phyloP scores from a whole-genome alignment of 2,888 invertebrate species.

The Synanthedon vespiformis region DNA sequence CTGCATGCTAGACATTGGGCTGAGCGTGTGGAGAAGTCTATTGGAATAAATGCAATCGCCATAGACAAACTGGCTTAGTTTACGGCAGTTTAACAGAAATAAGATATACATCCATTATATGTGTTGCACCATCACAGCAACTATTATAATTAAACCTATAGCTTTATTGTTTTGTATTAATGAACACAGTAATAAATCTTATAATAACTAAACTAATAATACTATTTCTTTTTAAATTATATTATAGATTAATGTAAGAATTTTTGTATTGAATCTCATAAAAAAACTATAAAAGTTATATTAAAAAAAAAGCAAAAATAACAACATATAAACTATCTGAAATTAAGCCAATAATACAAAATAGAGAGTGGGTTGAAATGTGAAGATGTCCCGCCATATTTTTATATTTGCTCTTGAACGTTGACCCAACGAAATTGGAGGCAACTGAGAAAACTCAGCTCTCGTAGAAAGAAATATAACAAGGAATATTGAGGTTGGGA shows the following conservation, averaged over 20 bases:
- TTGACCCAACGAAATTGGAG: conserved; percentile 31
- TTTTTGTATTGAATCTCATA: no score
- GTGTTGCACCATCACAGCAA: no score
- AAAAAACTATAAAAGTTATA: no score
- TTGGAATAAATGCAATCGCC: conserved; percentile 28
- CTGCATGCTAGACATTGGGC: conserved; percentile 26
- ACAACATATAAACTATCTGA: conserved; percentile 5
- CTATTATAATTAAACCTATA: no score
- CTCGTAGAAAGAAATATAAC: conserved; percentile 26
- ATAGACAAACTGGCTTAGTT: background rate
- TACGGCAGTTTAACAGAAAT: no score
- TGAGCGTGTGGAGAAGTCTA: conserved; percentile 29
- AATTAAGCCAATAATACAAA: conserved; percentile 21
- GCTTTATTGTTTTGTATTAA: no score
- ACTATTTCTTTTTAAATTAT: no score
- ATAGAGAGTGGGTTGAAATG: conserved; percentile 16
- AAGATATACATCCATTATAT: no score
- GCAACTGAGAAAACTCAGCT: conserved; percentile 19
- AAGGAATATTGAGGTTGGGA: conserved; percentile 19
- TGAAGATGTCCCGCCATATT: conserved; percentile 25
- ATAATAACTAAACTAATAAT: no score
- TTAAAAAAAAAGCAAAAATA: no score
- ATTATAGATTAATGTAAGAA: no score
- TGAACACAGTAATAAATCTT: no score
- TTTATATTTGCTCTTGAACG: conserved; percentile 41